Percentiles rank a stretch among this genome's conserved stretches.
Evolutionary conservation across 2,797 vertebrate species (phyloP).

Genomic region (Petrocephalus schoutedeni): DNA sequence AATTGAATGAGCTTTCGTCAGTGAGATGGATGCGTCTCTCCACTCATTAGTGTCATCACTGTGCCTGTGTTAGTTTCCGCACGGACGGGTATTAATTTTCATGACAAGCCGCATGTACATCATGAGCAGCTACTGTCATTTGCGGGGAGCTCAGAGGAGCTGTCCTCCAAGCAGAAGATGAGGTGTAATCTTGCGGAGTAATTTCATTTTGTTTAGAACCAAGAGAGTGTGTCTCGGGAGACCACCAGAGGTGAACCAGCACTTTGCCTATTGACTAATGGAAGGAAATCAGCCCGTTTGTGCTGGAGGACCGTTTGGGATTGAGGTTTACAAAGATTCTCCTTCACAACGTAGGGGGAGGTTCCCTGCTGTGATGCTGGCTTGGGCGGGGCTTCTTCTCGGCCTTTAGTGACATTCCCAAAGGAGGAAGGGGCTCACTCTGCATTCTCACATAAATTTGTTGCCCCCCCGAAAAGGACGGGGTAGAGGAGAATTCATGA

Average conservation of each 20-base stretch:
- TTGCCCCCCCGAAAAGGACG: not conserved
- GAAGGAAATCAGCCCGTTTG: not conserved
- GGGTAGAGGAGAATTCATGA: not conserved
- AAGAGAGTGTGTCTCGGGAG: conserved; percentile 28
- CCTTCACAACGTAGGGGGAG: not conserved
- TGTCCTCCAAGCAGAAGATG: not conserved
- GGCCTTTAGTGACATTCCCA: not conserved
- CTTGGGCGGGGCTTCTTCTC: not conserved
- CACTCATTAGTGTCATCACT: too few relatives aligned
- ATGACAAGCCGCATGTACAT: not conserved
- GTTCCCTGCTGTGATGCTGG: not conserved
- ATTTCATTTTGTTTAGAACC: conserved; percentile 37
- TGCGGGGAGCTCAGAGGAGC: not conserved
- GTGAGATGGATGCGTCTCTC: not conserved
- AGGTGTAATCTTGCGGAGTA: conserved; percentile 30
- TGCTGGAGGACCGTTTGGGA: not conserved
- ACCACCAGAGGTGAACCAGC: conserved; percentile 29
- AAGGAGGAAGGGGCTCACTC: not conserved
- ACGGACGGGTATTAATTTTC: not conserved
- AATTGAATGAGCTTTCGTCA: conserved; percentile 2
- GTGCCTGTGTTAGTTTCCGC: not conserved
- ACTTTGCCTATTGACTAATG: conserved; percentile 19
- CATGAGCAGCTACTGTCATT: not conserved
- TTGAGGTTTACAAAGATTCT: not conserved
- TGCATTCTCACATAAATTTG: not conserved